Percentiles rank a stretch among this genome's conserved stretches.
Conservation (phyloP, 2,888 invertebrate species). For the Blera fallax region DNA sequence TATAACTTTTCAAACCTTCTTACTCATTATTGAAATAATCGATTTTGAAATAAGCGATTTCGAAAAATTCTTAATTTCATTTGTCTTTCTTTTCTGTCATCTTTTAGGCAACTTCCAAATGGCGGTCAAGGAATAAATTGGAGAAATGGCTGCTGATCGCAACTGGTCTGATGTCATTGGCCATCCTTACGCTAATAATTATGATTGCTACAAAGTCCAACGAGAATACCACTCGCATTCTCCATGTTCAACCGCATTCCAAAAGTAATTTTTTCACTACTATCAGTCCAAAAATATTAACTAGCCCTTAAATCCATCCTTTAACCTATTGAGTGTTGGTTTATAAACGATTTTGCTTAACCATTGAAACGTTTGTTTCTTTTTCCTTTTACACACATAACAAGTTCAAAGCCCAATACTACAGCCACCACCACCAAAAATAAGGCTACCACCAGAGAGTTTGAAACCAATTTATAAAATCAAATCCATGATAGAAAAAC, state of each 20-base stretch:
- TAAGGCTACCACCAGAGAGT: not conserved
- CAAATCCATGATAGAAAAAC: not conserved
- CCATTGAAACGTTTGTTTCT: too few relatives aligned
- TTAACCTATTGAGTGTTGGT: not conserved
- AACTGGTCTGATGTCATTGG: conserved; percentile 83
- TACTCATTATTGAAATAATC: too few relatives aligned
- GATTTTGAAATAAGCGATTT: too few relatives aligned
- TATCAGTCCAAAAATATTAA: not conserved
- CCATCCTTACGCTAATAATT: conserved; percentile 85
- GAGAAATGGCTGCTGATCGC: conserved; percentile 85
- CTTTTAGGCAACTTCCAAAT: conserved; percentile 87
- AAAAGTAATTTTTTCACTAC: conserved; percentile 79
- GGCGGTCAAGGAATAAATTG: conserved; percentile 87
- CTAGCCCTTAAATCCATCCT: not conserved
- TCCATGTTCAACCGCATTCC: conserved; percentile 83
- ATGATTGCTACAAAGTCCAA: conserved; percentile 84
- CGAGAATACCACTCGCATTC: conserved; percentile 82
- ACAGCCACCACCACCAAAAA: not conserved
- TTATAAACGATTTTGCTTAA: too few relatives aligned
- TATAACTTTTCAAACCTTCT: too few relatives aligned
- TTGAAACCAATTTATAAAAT: not conserved
- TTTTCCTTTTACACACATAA: not conserved
- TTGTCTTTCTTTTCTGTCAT: not conserved
- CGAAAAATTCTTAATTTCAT: too few relatives aligned
- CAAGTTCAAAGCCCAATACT: not conserved